Evolutionary conservation across 2,797 vertebrate species (phyloP).

Genomic region (Brotula barbata): DNA sequence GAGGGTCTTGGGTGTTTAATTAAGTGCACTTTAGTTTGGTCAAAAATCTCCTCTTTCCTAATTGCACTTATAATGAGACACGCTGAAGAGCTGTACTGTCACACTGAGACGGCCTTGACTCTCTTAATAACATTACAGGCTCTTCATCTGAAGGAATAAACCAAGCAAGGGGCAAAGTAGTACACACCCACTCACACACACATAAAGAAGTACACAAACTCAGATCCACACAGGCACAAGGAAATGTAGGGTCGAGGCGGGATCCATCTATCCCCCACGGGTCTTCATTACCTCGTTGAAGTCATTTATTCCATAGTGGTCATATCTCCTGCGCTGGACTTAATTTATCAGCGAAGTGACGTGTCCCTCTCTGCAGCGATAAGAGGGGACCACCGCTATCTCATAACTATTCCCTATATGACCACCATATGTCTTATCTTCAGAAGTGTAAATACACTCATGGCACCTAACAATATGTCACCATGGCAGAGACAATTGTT

Average conservation of each 20-base stretch:
- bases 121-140: constrained; percentile 46
- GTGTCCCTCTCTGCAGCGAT: constrained; percentile 32
- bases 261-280: constrained; percentile 55
- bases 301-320: constrained; percentile 63
- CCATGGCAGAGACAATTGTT: constrained; percentile 4
- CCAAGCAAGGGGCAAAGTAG: constrained; percentile 14
- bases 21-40: constrained; percentile 62
- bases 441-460: constrained; percentile 5
- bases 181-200: constrained; percentile 9
- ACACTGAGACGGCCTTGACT: constrained; percentile 25
- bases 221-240: constrained; percentile 9
- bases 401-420: neutral
- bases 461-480: constrained; percentile 1
- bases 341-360: constrained; percentile 63
- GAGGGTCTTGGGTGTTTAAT: constrained; percentile 62
- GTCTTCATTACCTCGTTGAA: constrained; percentile 73
- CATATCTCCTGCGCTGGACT: constrained; percentile 52
- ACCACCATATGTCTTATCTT: neutral
- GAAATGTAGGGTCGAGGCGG: constrained; percentile 35
- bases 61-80: constrained; percentile 53
- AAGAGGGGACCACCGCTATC: constrained; percentile 26
- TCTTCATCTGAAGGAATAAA: constrained; percentile 48
- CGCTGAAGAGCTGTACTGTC: constrained; percentile 32
- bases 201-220: neutral
- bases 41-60: constrained; percentile 60